Percentiles rank a stretch among this genome's conserved stretches.
phyloP scores from a whole-genome alignment of 2,113 vertebrate species.

The Rana temporaria region DNA sequence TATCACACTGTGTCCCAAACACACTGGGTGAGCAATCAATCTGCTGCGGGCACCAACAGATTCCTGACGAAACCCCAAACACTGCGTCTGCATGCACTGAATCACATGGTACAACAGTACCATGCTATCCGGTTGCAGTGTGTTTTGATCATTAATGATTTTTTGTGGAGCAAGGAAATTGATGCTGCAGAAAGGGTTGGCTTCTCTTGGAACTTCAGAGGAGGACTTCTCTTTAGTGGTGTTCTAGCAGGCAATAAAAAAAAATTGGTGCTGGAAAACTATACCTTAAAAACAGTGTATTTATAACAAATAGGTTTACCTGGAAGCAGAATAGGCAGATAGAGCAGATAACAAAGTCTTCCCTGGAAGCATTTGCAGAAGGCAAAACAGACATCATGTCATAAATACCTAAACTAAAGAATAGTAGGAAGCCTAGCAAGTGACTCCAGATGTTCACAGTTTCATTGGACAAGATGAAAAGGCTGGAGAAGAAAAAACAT shows the following conservation, averaged over 20 bases:
- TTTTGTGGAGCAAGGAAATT: too few species aligned
- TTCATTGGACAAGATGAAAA: conserved; percentile 95
- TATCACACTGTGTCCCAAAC: too few species aligned
- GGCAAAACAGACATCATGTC: conserved; percentile 88
- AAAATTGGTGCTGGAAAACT: neutral
- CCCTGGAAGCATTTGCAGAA: conserved; percentile 80
- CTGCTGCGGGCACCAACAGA: too few species aligned
- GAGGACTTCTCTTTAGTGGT: too few species aligned
- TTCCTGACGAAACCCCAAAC: too few species aligned
- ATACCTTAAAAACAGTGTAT: neutral
- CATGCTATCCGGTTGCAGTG: too few species aligned
- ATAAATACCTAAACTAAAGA: conserved; percentile 88
- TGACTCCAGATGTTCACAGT: conserved; percentile 96
- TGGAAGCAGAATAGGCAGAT: conserved; percentile 94
- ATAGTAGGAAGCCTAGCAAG: conserved; percentile 89
- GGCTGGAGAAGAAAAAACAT: conserved; percentile 69
- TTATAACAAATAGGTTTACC: conserved; percentile 68
- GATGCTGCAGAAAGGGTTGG: too few species aligned
- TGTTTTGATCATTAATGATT: too few species aligned
- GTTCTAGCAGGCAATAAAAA: neutral
- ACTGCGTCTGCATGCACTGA: too few species aligned
- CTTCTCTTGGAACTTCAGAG: too few species aligned
- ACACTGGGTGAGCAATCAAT: too few species aligned
- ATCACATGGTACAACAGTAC: too few species aligned
- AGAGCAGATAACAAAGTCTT: conserved; percentile 94